Conservation (phyloP, 2,888 invertebrate genomes). For the Scelioninae gen. 2 region DNA sequence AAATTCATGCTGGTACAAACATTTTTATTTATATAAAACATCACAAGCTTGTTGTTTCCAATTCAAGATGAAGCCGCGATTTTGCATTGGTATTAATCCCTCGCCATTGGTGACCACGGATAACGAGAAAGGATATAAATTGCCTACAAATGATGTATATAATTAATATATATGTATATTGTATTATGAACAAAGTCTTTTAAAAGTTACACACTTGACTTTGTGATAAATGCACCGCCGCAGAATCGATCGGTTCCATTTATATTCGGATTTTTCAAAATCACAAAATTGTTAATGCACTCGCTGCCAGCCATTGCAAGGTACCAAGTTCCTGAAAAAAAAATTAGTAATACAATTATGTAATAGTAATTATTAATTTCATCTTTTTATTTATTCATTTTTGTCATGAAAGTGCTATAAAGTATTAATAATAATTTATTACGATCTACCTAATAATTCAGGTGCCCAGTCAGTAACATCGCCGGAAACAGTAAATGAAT, state of each 20-base stretch:
- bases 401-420: too few species aligned
- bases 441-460: constrained; percentile 76
- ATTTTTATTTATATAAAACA: too few species aligned
- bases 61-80: constrained; percentile 84
- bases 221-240: constrained; percentile 82
- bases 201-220: constrained; percentile 78
- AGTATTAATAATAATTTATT: too few species aligned
- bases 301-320: constrained; percentile 78
- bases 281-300: constrained; percentile 85
- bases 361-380: too few species aligned
- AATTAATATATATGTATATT: background rate
- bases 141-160: constrained; percentile 75
- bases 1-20: too few species aligned
- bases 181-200: constrained; percentile 40
- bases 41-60: constrained; percentile 83
- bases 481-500: constrained; percentile 84
- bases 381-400: too few species aligned
- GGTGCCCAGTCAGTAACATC: constrained; percentile 81
- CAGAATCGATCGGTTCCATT: constrained; percentile 82
- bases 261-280: constrained; percentile 82
- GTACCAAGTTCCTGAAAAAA: constrained; percentile 75
- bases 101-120: constrained; percentile 81
- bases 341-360: too few species aligned
- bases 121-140: constrained; percentile 83
- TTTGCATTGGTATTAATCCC: constrained; percentile 78